Conservation (phyloP, 2,113 vertebrate genomes). For the Patagioenas fasciata region DNA sequence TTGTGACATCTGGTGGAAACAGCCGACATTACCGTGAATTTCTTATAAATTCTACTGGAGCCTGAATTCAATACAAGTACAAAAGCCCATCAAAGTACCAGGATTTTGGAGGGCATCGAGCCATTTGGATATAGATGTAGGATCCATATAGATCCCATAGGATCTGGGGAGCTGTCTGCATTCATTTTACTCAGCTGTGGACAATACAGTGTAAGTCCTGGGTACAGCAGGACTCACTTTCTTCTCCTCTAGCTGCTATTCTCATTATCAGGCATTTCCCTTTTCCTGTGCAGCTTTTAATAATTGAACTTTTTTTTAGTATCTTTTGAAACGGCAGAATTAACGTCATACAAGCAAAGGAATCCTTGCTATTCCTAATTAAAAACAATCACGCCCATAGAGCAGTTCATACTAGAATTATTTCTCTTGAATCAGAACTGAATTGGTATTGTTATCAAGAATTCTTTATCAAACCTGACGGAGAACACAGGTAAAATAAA, state of each 20-base stretch:
- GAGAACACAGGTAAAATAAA: background rate
- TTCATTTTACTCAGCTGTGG: background rate
- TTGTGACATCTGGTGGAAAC: slow-evolving; percentile 55
- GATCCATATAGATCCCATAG: background rate
- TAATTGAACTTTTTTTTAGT: background rate
- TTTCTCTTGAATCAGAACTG: background rate
- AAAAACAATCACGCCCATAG: background rate
- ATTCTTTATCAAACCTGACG: background rate
- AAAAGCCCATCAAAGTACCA: background rate
- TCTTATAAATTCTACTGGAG: rapidly evolving
- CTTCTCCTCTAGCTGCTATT: background rate
- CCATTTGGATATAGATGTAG: background rate
- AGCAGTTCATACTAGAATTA: background rate
- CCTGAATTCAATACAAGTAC: background rate
- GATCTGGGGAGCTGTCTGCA: background rate
- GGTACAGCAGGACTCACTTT: background rate
- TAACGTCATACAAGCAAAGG: background rate
- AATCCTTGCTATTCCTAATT: background rate
- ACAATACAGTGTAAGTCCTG: background rate
- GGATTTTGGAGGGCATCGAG: background rate
- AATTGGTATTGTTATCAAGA: background rate
- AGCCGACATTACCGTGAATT: background rate
- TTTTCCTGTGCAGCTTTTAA: background rate
- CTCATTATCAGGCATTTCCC: too few species aligned
- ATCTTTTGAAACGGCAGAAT: background rate